A percentile compares a stretch with the other conserved stretches of the same genome.
Conservation (phyloP, 2,797 vertebrate species). For the Typhlichthys eigenmanni region DNA sequence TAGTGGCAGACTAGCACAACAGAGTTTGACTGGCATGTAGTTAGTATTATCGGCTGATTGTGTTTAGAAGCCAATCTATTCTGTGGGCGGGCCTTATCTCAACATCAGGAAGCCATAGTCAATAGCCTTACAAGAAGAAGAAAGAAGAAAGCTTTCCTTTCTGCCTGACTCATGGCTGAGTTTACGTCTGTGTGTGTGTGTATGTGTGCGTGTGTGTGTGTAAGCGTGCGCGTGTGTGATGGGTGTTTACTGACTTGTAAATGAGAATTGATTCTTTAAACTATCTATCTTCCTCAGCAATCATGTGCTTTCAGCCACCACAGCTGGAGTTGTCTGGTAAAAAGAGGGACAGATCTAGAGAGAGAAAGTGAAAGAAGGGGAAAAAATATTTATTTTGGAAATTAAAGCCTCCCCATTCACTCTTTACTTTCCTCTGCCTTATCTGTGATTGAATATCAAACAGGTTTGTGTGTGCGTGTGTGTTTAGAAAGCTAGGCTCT, state of each 20-base stretch:
- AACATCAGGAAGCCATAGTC: constrained; percentile 21
- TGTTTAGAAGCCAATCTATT: constrained; percentile 26
- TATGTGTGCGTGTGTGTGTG: constrained; percentile 17
- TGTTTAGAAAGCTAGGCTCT: constrained; percentile 10
- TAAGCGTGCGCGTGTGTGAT: constrained; percentile 15
- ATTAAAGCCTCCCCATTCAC: constrained; percentile 22
- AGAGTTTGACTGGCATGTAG: constrained; percentile 34
- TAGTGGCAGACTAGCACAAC: constrained; percentile 21
- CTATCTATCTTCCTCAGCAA: constrained; percentile 46
- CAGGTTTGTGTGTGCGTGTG: constrained; percentile 1
- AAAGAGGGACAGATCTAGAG: neutral
- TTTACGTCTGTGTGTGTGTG: constrained; percentile 21
- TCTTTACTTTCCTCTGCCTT: constrained; percentile 17
- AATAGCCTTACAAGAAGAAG: constrained; percentile 35
- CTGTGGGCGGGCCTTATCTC: constrained; percentile 48
- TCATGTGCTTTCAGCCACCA: constrained; percentile 27
- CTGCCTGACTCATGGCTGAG: constrained; percentile 40
- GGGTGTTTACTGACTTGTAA: constrained; percentile 55
- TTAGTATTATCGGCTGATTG: constrained; percentile 33
- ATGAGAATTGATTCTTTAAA: constrained; percentile 57
- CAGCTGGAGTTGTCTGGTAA: constrained; percentile 22
- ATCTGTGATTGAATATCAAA: constrained; percentile 33
- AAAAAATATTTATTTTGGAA: constrained; percentile 14
- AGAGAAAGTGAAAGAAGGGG: constrained; percentile 20
- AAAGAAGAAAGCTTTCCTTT: constrained; percentile 10